These are phyloP conservation scores for Illadopsis cleaveri DNA, from an alignment of 2,113 vertebrate genomes.

Conservation along the genomic window DNA sequence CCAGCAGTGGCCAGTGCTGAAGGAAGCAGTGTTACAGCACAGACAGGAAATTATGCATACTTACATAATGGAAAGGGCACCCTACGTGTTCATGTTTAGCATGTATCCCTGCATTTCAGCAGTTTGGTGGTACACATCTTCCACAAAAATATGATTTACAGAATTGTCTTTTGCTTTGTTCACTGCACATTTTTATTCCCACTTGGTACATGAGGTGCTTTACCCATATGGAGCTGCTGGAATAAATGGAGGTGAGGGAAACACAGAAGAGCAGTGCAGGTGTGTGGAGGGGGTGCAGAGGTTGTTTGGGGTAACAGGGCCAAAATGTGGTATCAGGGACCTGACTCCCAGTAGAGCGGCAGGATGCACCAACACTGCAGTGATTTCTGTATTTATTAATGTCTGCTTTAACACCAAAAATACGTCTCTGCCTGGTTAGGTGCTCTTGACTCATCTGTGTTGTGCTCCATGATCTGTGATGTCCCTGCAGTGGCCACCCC, in stretches of 20 bases:
- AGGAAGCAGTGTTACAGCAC: slow-evolving; percentile 53
- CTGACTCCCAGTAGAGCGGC: accelerated
- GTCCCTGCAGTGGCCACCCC: not conserved
- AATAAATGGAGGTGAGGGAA: accelerated
- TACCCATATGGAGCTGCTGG: accelerated
- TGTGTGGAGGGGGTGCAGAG: not conserved
- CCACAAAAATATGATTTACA: not conserved
- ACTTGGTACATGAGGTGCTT: accelerated
- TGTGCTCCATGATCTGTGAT: not conserved
- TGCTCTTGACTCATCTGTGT: not conserved
- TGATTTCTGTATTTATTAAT: not conserved
- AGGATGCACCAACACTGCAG: too few species aligned
- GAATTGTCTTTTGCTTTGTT: not conserved
- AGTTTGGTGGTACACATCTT: not conserved
- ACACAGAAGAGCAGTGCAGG: not conserved
- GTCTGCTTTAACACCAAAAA: slow-evolving; percentile 11
- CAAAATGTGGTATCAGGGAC: accelerated
- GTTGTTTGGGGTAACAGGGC: accelerated
- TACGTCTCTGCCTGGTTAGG: not conserved
- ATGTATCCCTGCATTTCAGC: not conserved
- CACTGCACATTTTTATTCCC: not conserved
- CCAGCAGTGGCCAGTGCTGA: slow-evolving; percentile 59
- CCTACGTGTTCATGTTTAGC: not conserved
- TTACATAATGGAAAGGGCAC: not conserved
- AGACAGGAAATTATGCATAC: slow-evolving; percentile 57